phyloP scores from a whole-genome alignment of 30 jellyfish, hydroid and myxozoan species.

The Chrysaora quinquecirrha region DNA sequence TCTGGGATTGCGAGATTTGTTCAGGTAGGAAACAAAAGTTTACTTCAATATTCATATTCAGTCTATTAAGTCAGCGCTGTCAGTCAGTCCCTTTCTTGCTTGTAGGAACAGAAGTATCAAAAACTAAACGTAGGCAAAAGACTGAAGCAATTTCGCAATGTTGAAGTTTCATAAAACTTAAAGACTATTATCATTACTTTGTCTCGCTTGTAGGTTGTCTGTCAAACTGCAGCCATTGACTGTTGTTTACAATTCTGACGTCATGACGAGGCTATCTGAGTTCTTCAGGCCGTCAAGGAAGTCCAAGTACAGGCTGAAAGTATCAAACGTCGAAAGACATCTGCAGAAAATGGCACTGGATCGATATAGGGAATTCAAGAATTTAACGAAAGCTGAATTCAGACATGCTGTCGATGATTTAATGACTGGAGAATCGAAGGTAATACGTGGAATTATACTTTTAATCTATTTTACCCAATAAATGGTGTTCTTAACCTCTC shows the following conservation, averaged over 20 bases:
- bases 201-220: conserved; percentile 54
- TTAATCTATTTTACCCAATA: too few species aligned
- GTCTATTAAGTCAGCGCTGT: too few species aligned
- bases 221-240: conserved; percentile 82
- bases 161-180: too few species aligned
- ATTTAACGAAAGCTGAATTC: conserved; percentile 81
- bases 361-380: conserved; percentile 74
- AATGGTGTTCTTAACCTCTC: too few species aligned
- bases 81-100: too few species aligned
- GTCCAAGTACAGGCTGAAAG: conserved; percentile 64
- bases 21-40: too few species aligned
- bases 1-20: conserved; percentile 34
- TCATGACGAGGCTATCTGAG: conserved; percentile 64
- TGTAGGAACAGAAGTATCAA: too few species aligned
- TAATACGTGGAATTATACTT: too few species aligned
- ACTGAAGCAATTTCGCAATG: too few species aligned
- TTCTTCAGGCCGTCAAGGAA: conserved; percentile 65
- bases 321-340: conserved; percentile 58
- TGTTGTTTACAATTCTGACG: conserved; percentile 69
- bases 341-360: conserved; percentile 79
- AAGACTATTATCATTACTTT: conserved; percentile 5
- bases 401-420: conserved; percentile 76
- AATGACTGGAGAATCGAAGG: conserved; percentile 82
- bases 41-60: too few species aligned
- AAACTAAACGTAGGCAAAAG: too few species aligned